Evolutionary conservation across 2,888 invertebrate species (phyloP).

Genomic region (Aethes cnicana): DNA sequence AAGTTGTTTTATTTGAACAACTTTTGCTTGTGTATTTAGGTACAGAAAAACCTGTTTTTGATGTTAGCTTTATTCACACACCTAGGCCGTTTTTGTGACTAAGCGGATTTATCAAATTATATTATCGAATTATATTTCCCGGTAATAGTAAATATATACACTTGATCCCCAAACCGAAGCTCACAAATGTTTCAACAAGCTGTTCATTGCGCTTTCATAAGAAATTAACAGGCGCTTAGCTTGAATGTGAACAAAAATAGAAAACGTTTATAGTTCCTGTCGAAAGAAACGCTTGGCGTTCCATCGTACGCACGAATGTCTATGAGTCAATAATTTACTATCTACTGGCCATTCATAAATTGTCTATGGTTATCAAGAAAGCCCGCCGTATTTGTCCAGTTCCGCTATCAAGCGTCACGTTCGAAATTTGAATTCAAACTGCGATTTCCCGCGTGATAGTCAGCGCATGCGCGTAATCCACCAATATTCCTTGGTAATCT

Average conservation of each 20-base stretch:
- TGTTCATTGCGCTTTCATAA: slow-evolving; percentile 10
- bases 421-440: slow-evolving; percentile 48
- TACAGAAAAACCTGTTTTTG: neutral
- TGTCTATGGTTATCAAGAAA: slow-evolving; percentile 24
- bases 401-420: slow-evolving; percentile 38
- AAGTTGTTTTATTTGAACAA: neutral
- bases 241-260: slow-evolving; percentile 19
- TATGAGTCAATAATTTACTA: slow-evolving; percentile 30
- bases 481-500: slow-evolving; percentile 54
- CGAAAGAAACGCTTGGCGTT: slow-evolving; percentile 17
- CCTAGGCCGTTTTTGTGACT: too few relatives aligned
- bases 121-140: neutral
- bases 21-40: neutral
- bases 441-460: slow-evolving; percentile 49
- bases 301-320: slow-evolving; percentile 5
- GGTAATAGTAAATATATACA: neutral
- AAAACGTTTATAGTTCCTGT: slow-evolving; percentile 6
- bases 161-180: slow-evolving; percentile 7
- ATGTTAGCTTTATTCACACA: neutral
- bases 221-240: slow-evolving; percentile 10
- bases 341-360: slow-evolving; percentile 28
- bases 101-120: neutral
- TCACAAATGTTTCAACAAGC: slow-evolving; percentile 27
- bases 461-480: slow-evolving; percentile 60
- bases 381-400: slow-evolving; percentile 34